Evolutionary conservation across 2,888 invertebrate species (phyloP).

Genomic region (Apamea epomidion): DNA sequence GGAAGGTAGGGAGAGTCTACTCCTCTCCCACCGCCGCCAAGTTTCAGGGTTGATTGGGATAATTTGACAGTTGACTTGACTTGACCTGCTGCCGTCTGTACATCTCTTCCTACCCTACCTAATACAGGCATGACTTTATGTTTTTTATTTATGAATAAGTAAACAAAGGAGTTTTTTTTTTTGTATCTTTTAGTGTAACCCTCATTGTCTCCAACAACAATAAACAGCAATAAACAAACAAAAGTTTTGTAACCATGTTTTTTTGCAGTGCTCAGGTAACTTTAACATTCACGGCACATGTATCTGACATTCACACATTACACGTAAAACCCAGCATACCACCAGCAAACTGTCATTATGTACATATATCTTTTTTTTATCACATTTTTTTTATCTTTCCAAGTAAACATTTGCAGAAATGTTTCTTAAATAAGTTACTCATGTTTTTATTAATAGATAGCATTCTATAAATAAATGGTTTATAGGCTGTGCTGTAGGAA

Average conservation of each 20-base stretch:
- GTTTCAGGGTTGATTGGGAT: too few species aligned
- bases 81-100: too few species aligned
- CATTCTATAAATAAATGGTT: constrained; percentile 37
- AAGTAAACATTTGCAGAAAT: constrained; percentile 33
- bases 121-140: not conserved
- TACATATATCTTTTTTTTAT: not conserved
- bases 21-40: too few species aligned
- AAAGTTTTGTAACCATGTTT: not conserved
- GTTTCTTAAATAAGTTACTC: constrained; percentile 10
- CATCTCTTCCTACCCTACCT: too few species aligned
- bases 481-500: constrained; percentile 6
- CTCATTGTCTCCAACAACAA: not conserved
- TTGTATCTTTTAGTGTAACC: not conserved
- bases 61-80: too few species aligned
- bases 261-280: not conserved
- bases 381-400: constrained; percentile 2
- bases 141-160: not conserved
- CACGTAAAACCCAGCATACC: constrained; percentile 2
- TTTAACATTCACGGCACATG: not conserved
- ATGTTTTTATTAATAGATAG: constrained; percentile 29
- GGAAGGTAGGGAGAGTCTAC: too few species aligned
- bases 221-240: not conserved
- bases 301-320: constrained; percentile 3
- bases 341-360: constrained; percentile 21
- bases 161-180: not conserved